A percentile compares a stretch with the other conserved stretches of the same genome.
phyloP scores from a whole-genome alignment of 2,113 vertebrate genomes.

The Macaca fascicularis region T2T-MFA8v1.1 NC_088375.1:40241501-40242000 shows the following conservation, averaged over 20 bases:
- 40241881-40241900: constrained; percentile 39
- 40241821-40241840: neutral
- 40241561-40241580: neutral
- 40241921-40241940: neutral
- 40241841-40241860: neutral
- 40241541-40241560: neutral
- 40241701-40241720: constrained; percentile 59
- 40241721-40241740: constrained; percentile 57
- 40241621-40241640: neutral
- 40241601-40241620: neutral
- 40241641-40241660: constrained; percentile 57
- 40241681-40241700: constrained; percentile 59
- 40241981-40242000: neutral
- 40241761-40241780: constrained; percentile 45
- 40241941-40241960: constrained; percentile 39
- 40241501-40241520: neutral
- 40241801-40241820: constrained; percentile 50
- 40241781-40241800: constrained; percentile 47
- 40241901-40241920: constrained; percentile 20
- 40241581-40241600: constrained; percentile 15
- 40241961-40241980: neutral
- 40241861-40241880: constrained; percentile 6
- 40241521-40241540: neutral
- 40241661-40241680: constrained; percentile 68
- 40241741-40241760: constrained; percentile 68